Conservation (phyloP, 1,140 invertebrate species). For the Hydropsyche tenuis region DNA sequence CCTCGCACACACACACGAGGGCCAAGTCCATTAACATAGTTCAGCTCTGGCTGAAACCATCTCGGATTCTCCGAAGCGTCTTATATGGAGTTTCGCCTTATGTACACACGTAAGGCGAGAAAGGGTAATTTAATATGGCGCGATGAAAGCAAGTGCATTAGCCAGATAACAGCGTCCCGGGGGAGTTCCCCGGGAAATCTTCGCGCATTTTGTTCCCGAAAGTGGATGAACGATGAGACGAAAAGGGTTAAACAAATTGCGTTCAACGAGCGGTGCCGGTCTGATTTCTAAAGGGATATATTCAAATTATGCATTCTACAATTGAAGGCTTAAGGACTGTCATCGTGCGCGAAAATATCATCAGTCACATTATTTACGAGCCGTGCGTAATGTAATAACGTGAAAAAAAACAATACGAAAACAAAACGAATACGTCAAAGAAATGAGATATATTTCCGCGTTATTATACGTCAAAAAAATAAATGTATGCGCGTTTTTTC, state of each 20-base stretch:
- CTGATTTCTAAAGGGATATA: no score
- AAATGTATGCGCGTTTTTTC: not conserved
- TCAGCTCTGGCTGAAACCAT: not conserved
- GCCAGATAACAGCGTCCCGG: not conserved
- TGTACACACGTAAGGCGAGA: not conserved
- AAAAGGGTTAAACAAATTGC: not conserved
- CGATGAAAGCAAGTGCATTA: constrained; percentile 27
- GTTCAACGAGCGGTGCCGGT: no score
- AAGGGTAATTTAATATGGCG: constrained; percentile 13
- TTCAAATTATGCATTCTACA: no score
- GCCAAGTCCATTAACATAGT: constrained; percentile 15
- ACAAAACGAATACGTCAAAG: constrained; percentile 3
- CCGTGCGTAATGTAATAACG: no score
- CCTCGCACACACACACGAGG: not conserved
- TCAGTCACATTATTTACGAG: no score
- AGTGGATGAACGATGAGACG: not conserved
- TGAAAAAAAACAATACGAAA: not conserved
- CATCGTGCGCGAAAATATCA: not conserved
- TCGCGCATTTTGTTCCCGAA: not conserved
- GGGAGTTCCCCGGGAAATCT: not conserved
- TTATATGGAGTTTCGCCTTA: not conserved
- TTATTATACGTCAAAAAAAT: not conserved
- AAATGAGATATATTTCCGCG: constrained; percentile 7
- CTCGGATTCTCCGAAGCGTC: not conserved
- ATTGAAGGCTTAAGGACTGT: not conserved